phyloP scores from a whole-genome alignment of 2,797 vertebrate species.

The Ctenopoma kingsleyae region DNA sequence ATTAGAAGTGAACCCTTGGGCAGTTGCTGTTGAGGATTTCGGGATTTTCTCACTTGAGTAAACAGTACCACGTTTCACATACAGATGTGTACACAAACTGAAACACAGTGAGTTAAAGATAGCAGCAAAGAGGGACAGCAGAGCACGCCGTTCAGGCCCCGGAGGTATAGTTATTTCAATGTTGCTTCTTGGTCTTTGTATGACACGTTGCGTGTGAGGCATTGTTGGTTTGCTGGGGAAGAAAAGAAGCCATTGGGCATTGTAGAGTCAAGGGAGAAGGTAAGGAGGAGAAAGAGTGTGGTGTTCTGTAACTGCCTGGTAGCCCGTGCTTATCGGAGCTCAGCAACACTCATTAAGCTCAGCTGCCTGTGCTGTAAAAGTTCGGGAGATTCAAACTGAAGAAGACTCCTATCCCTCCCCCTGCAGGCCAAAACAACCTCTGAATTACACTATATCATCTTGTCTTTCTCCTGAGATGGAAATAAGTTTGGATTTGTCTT shows the following conservation, averaged over 20 bases:
- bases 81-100: constrained; percentile 19
- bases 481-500: constrained; percentile 55
- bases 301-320: constrained; percentile 58
- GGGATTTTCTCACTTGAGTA: constrained; percentile 43
- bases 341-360: constrained; percentile 62
- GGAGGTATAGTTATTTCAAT: constrained; percentile 56
- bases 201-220: constrained; percentile 54
- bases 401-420: constrained; percentile 45
- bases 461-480: constrained; percentile 45
- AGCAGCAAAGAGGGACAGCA: constrained; percentile 42
- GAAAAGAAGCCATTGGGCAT: constrained; percentile 60
- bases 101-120: constrained; percentile 38
- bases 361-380: constrained; percentile 56
- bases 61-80: constrained; percentile 42
- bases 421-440: constrained; percentile 66
- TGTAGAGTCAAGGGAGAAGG: constrained; percentile 39
- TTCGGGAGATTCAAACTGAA: constrained; percentile 65
- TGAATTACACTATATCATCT: constrained; percentile 37
- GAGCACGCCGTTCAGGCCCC: constrained; percentile 44
- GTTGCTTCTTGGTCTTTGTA: constrained; percentile 48
- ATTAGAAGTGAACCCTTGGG: constrained; percentile 57
- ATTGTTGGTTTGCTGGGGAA: constrained; percentile 44
- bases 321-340: constrained; percentile 57
- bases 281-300: constrained; percentile 34
- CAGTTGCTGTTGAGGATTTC: constrained; percentile 58